Evolutionary conservation across 2,888 invertebrate genomes (phyloP).

Genomic region (Pandemis cinnamomeana): DNA sequence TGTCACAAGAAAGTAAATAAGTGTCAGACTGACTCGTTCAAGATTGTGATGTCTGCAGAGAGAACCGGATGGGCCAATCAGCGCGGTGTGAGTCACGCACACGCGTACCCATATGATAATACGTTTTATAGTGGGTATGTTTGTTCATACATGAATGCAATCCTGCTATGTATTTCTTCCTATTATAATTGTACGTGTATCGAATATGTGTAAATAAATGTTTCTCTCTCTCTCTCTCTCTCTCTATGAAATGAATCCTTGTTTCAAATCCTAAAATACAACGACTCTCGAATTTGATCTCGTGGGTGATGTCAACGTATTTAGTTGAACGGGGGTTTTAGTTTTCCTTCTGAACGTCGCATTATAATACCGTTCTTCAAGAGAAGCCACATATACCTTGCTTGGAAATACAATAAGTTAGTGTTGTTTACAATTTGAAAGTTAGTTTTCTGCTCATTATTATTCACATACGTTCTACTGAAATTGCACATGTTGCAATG

Average conservation of each 20-base stretch:
- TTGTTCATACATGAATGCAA: conserved; percentile 4
- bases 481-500: not conserved
- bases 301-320: not conserved
- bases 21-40: conserved; percentile 54
- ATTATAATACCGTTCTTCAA: not conserved
- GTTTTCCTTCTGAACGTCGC: not conserved
- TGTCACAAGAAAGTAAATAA: conserved; percentile 28
- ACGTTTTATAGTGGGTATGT: not conserved
- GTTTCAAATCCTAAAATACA: not conserved
- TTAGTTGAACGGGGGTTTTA: not conserved
- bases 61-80: conserved; percentile 81
- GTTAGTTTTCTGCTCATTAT: not conserved
- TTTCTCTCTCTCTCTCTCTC: too few species aligned
- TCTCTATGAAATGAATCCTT: not conserved
- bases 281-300: not conserved
- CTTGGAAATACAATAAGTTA: not conserved
- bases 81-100: conserved; percentile 73
- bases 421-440: not conserved
- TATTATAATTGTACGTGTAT: too few species aligned
- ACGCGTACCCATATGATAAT: conserved; percentile 52
- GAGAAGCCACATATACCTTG: not conserved
- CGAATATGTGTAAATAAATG: too few species aligned
- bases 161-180: too few species aligned
- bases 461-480: not conserved
- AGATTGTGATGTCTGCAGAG: conserved; percentile 71